phyloP scores from a whole-genome alignment of 35 echinoderm and acorn worm species.

The Hemicentrotus pulcherrimus region DNA sequence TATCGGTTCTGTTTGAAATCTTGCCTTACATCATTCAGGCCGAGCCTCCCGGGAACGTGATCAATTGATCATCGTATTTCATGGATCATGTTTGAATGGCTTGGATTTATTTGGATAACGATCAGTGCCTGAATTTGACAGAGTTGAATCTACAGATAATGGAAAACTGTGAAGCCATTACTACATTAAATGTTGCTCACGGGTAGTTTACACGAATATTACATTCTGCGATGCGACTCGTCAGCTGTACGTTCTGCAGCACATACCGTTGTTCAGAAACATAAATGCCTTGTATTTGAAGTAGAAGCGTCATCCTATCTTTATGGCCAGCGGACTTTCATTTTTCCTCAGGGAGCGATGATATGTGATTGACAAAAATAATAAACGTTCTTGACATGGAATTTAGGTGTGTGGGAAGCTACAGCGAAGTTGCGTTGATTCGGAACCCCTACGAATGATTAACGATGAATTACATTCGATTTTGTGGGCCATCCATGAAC shows the following conservation, averaged over 20 bases:
- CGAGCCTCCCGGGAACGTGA: background rate
- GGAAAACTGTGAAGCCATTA: too few relatives aligned
- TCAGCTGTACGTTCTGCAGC: background rate
- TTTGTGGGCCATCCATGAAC: slow-evolving; percentile 3
- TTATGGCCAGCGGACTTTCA: background rate
- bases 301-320: background rate
- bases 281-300: background rate
- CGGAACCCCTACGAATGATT: background rate
- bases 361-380: slow-evolving; percentile 13
- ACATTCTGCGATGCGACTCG: background rate
- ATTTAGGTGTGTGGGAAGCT: background rate
- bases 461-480: slow-evolving; percentile 11
- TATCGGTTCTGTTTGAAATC: background rate
- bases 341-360: background rate
- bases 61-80: background rate
- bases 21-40: background rate
- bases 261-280: background rate
- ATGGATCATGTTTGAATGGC: background rate
- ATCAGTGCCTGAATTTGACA: background rate
- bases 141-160: too few relatives aligned
- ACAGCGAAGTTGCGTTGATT: background rate
- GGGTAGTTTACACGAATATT: background rate
- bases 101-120: background rate
- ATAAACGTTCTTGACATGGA: slow-evolving; percentile 10
- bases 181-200: too few relatives aligned